Conservation (phyloP, 2,113 vertebrate genomes). For the Anguilla rostrata region DNA sequence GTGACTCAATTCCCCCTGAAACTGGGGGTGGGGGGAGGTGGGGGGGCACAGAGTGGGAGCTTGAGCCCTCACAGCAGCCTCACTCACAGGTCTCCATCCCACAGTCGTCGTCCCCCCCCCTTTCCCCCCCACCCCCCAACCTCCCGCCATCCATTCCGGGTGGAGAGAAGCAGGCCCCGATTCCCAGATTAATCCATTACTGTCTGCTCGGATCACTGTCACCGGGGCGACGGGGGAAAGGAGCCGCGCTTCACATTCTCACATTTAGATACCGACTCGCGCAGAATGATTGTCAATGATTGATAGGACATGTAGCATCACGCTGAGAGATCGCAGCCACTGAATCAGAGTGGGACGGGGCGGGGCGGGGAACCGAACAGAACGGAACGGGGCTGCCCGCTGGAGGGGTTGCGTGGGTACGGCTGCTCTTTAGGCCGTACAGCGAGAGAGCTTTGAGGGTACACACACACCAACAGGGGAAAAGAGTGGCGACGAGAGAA, state of each 20-base stretch:
- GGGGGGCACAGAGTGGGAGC: background rate
- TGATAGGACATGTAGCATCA: constrained; percentile 9
- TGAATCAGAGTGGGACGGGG: constrained; percentile 14
- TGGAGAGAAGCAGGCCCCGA: background rate
- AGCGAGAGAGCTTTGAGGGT: background rate
- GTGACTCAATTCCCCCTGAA: background rate
- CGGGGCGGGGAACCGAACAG: no score
- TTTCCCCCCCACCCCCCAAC: no score
- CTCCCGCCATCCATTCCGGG: background rate
- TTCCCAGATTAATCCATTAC: constrained; percentile 32
- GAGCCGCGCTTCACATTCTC: constrained; percentile 9
- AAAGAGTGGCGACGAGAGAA: background rate
- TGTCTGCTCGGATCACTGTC: constrained; percentile 29
- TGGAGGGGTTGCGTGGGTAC: background rate
- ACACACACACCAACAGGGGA: background rate
- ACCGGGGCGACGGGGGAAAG: constrained; percentile 4
- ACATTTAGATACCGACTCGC: constrained; percentile 23
- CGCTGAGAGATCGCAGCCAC: background rate
- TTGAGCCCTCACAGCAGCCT: no score
- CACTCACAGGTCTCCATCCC: background rate
- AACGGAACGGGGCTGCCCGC: background rate
- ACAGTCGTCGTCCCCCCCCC: no score
- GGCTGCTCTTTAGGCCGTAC: background rate
- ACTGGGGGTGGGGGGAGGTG: background rate
- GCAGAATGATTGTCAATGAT: constrained; percentile 25